Evolutionary conservation across 2,888 invertebrate species (phyloP), one percentile per base, ranked within the genome.

Genomic region (Deroplatys truncata): DNA sequence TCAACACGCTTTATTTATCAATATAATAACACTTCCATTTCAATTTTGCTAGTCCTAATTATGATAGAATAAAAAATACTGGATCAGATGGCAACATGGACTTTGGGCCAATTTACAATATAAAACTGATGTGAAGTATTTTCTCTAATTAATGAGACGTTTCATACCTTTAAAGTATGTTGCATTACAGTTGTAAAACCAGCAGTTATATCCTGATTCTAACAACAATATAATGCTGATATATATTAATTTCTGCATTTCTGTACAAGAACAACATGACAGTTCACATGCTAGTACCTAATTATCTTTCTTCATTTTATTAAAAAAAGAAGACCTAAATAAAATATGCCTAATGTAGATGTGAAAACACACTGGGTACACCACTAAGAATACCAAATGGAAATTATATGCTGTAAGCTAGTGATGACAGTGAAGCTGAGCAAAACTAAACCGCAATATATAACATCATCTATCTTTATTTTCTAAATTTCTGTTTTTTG

Each of bases 61-160:
- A 86, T 29, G 16, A 72, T n/a, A 49, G 29, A 72, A 16, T 72
- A 72, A 86, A 86, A 86, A 86, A 86, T 86, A 86, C 86, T 86
- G 86, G 86, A 86, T 86, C 86, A 86, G 28, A 86, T 86, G 72
- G 86, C 86, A 86, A 86, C 31, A 82, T 86, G 86, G 86, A 72
- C 86, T 86, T 86, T 72, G 72, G 82, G 31, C 86, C 86, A 86
- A 29, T 86, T 86, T 56, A 86, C 86, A 86, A 72, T 86, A 86
- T 85, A 86, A 86, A 86, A 86, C 86, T 28, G 25, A 86, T 86
- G 86, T 86, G 86, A 86, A 86, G 82, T 72, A 82, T 72, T 82
- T 82, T 15, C 56, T 82, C n/a, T 49, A 43, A 56, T 56, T 56
- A 56, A 72, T 72, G 56, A 72, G 56, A 72, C 43, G 13, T 72